Evolutionary conservation across 2,888 invertebrate species (phyloP).

Genomic region (Hirudinaria manillensis): DNA sequence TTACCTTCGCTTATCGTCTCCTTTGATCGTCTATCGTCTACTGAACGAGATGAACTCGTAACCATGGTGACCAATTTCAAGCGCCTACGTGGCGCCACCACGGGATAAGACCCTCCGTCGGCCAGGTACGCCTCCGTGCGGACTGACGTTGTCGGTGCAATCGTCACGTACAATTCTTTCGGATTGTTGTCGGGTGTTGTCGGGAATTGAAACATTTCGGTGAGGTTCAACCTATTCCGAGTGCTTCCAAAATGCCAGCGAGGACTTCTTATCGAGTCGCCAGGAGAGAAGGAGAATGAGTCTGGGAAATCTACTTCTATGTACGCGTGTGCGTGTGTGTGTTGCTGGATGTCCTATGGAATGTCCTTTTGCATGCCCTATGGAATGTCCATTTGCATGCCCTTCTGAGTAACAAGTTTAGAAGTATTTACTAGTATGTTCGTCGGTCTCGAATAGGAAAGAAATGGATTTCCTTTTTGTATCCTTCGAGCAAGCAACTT

Average conservation of each 20-base stretch:
- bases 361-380: conserved; percentile 4
- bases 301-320: not conserved
- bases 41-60: too few species aligned
- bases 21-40: too few species aligned
- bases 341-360: not conserved
- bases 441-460: too few species aligned
- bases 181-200: too few species aligned
- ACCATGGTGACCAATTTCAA: too few species aligned
- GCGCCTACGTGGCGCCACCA: not conserved
- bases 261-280: not conserved
- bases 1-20: too few species aligned
- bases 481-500: too few species aligned
- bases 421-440: too few species aligned
- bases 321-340: not conserved
- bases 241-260: not conserved
- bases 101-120: not conserved
- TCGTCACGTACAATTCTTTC: not conserved
- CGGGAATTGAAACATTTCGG: too few species aligned
- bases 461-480: too few species aligned
- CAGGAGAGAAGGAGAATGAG: not conserved
- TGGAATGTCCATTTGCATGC: not conserved
- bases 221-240: not conserved
- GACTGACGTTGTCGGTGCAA: not conserved
- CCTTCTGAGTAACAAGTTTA: not conserved
- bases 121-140: not conserved